Conservation (phyloP, 2,888 invertebrate species). For the Leptopterna dolabrata region DNA sequence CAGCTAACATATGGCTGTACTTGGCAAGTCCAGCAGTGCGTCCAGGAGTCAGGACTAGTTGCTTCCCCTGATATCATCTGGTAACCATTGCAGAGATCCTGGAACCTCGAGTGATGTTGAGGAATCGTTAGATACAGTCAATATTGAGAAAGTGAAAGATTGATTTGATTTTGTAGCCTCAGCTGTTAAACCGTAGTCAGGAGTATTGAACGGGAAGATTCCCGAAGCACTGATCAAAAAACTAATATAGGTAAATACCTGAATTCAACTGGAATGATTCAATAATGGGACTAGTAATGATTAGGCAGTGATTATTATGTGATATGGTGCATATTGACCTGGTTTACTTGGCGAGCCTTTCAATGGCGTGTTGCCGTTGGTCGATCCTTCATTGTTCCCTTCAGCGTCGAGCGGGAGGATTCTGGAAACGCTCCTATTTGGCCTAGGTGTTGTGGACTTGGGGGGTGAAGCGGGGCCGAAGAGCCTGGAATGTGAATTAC, state of each 20-base stretch:
- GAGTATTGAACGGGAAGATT: too few relatives aligned
- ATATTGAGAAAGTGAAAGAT: too few relatives aligned
- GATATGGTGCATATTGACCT: constrained; percentile 38
- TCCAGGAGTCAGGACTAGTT: too few relatives aligned
- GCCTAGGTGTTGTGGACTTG: constrained; percentile 64
- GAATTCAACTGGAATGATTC: not conserved
- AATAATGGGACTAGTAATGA: not conserved
- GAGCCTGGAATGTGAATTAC: constrained; percentile 63
- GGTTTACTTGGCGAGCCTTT: constrained; percentile 6
- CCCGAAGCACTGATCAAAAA: too few relatives aligned
- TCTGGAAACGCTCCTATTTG: constrained; percentile 50
- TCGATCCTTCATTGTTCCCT: not conserved
- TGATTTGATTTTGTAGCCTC: too few relatives aligned
- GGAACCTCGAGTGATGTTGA: too few relatives aligned
- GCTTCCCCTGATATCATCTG: too few relatives aligned
- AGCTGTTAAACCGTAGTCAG: too few relatives aligned
- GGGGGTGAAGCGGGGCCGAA: constrained; percentile 68
- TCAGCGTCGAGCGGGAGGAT: constrained; percentile 23
- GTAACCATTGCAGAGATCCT: too few relatives aligned
- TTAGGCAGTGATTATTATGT: not conserved
- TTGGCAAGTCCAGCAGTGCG: too few relatives aligned
- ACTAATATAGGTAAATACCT: not conserved
- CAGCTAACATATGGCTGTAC: too few relatives aligned
- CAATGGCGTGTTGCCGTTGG: constrained; percentile 30
- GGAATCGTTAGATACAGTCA: too few relatives aligned